Conservation (phyloP, 2,797 vertebrate genomes). For the Hephaestus fuliginosus region DNA sequence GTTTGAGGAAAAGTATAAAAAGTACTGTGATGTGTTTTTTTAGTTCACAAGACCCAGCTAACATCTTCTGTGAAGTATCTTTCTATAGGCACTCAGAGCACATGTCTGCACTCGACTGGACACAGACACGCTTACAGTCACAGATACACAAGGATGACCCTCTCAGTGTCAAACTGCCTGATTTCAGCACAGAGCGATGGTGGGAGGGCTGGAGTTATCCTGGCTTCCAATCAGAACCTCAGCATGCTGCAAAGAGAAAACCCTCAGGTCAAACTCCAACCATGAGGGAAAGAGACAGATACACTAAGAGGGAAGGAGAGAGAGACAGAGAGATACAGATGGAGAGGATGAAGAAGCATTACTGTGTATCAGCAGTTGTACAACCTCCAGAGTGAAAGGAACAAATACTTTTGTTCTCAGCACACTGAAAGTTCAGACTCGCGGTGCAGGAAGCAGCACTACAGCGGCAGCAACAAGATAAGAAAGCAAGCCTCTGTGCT, state of each 20-base stretch:
- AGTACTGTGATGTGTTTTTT: too few relatives aligned
- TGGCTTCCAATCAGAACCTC: slow-evolving; percentile 78
- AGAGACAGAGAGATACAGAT: slow-evolving; percentile 31
- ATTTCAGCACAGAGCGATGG: slow-evolving; percentile 57
- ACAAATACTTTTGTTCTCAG: slow-evolving; percentile 68
- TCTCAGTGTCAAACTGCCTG: slow-evolving; percentile 61
- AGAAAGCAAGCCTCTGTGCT: slow-evolving; percentile 25
- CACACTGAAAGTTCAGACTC: slow-evolving; percentile 55
- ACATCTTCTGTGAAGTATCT: background rate
- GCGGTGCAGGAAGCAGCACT: slow-evolving; percentile 33
- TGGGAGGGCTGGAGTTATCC: slow-evolving; percentile 69
- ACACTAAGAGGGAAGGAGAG: slow-evolving; percentile 20
- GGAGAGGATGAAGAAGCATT: slow-evolving; percentile 54
- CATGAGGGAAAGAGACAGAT: slow-evolving; percentile 31
- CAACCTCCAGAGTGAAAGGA: slow-evolving; percentile 61
- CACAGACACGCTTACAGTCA: slow-evolving; percentile 7
- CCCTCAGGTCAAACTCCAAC: slow-evolving; percentile 70
- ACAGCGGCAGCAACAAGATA: slow-evolving; percentile 23
- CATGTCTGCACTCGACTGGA: slow-evolving; percentile 2
- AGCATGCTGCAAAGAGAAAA: slow-evolving; percentile 68
- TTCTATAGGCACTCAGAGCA: slow-evolving; percentile 9
- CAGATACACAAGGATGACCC: slow-evolving; percentile 57
- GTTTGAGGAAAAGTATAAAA: too few relatives aligned
- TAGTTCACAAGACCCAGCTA: background rate
- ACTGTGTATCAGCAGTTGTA: slow-evolving; percentile 63